Base-by-base conservation (phyloP, 2,113 vertebrate species). In the Burhinus bistriatus region DNA sequence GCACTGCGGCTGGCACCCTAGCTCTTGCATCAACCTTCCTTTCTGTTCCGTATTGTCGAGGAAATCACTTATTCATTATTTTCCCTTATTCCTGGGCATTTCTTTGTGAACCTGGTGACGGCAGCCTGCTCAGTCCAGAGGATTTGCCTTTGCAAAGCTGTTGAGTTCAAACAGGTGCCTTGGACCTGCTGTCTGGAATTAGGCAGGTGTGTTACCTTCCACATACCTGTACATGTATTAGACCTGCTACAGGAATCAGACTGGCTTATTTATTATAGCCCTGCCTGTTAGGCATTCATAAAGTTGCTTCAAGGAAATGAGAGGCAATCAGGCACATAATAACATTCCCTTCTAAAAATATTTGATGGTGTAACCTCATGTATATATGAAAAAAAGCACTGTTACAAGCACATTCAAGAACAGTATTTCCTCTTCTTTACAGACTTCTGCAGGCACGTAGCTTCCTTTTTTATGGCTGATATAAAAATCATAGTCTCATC, bases 301-400 rank as follows among this genome's bases (percentile, higher is more conserved):
- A 92, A 20, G 3, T 14, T 29, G 32, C 77, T 91, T 85, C 62
- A 85, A 85, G 81, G 58, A 93, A 84, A 93, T 21, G 77, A 91
- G 62, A 52, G 52, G 70, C 58, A 87, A 89, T 84, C 89, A 79
- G 62, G 45, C 61, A 85, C 26, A 58, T 61, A 87, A 94, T 34
- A 51, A 75, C 34, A 65, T 83, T 71, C 23, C 40, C 49, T 94
- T 70, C 89, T 91, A 83, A 93, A 95, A 91, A 64, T 89, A 87
- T 83, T 85, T 79, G 47, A 64, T 58, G 44, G 40, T 54, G 57
- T 69, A 92, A 64, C 36, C 21, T 89, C 55, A 62, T 0, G 3
- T 89, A n/a, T 38, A 34, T n/a, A 42, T 36, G 44, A 17, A 49
- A 69, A 83, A 59, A 47, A 26, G 1, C 16, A 38, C 26, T 27